Conservation (phyloP, 2,113 vertebrate genomes). For the Odocoileus virginianus region DNA sequence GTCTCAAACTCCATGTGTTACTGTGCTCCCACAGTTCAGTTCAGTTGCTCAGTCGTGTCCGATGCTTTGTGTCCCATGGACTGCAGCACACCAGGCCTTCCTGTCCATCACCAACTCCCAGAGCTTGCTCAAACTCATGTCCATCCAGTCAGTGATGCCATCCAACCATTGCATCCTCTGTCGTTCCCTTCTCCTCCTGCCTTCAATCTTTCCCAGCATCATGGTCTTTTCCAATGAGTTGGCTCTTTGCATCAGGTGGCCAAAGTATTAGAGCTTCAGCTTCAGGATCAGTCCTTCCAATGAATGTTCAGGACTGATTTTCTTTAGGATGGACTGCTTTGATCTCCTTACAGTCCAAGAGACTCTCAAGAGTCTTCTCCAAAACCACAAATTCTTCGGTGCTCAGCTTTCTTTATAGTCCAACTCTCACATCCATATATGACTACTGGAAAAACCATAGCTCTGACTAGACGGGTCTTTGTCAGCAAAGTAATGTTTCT, state of each 20-base stretch:
- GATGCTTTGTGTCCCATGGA: neutral
- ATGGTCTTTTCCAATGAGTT: neutral
- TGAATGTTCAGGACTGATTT: neutral
- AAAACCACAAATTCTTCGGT: neutral
- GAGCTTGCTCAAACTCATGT: neutral
- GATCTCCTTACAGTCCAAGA: neutral
- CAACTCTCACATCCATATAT: neutral
- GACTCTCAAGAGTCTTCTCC: neutral
- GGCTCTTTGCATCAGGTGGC: neutral
- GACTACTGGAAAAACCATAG: neutral
- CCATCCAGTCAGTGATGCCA: neutral
- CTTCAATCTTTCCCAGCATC: neutral
- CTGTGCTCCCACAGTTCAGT: neutral
- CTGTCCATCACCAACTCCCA: neutral
- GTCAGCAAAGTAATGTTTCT: neutral
- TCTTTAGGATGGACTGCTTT: neutral
- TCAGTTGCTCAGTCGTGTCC: rapidly evolving
- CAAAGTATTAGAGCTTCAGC: neutral
- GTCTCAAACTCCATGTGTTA: neutral
- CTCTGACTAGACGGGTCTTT: neutral
- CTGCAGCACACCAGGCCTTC: neutral
- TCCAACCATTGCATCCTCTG: neutral
- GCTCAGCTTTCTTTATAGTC: neutral
- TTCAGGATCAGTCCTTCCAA: neutral
- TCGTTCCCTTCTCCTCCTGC: neutral